phyloP scores from a whole-genome alignment of 2,113 vertebrate species.

The Cinclus mexicanus region DNA sequence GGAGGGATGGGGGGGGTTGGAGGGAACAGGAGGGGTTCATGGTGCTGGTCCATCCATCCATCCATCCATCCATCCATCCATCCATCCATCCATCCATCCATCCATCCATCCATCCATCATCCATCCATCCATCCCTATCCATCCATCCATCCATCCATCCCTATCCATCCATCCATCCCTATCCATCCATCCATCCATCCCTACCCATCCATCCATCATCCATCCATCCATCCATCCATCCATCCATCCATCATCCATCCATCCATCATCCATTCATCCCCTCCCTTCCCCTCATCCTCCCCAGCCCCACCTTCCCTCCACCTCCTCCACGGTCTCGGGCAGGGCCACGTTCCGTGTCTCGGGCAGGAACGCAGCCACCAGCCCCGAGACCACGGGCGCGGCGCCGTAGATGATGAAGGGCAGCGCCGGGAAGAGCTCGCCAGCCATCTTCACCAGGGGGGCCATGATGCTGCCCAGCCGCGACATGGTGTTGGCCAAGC shows the following conservation, averaged over 20 bases:
- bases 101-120: background rate
- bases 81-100: background rate
- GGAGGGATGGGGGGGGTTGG: too few species aligned
- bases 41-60: background rate
- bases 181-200: too few species aligned
- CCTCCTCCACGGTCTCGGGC: background rate
- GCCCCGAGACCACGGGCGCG: background rate
- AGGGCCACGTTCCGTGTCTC: background rate
- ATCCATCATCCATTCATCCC: too few species aligned
- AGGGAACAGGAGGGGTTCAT: too few species aligned
- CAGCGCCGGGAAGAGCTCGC: background rate
- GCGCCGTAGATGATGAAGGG: conserved; percentile 15
- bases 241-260: too few species aligned
- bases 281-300: background rate
- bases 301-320: background rate
- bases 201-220: too few species aligned
- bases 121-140: background rate
- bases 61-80: background rate
- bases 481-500: conserved; percentile 25
- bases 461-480: conserved; percentile 23
- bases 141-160: background rate
- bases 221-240: too few species aligned
- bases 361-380: conserved; percentile 80
- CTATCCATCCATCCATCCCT: too few species aligned
- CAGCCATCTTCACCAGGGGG: background rate